Evolutionary conservation across 1,140 invertebrate genomes (phyloP), one percentile per base, ranked within the genome.

Genomic region (Magallana gigas): DNA sequence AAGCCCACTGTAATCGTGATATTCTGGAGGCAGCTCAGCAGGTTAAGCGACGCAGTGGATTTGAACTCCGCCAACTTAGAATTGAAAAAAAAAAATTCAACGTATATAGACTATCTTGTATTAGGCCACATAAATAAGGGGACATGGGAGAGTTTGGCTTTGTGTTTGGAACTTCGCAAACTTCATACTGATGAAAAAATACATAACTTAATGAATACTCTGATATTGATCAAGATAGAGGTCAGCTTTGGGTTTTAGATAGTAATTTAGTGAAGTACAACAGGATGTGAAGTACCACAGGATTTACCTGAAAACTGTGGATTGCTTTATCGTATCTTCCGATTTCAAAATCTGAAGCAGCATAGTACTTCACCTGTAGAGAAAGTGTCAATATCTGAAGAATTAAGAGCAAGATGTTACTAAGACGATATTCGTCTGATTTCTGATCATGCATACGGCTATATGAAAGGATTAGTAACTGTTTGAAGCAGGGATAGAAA

Each of bases 21-120:
- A 93, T 98, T 98, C 95, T 99, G 98, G 1, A 97, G 93, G 29
- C 97, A 97, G 93, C 99, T 99, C 14, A 99, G 95, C 89, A 99
- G 96, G 93, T 98, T 98, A 1, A 99, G 95, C 8, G 98, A 98
- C 4, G 98, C 95, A 89, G 96, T 96, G 0, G 97, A 96, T 87
- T 97, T 97, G 96, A 97, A 99, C 95, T 99, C 98, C 94, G 98
- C 97, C 92, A 95, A 95, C 36, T 48, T 48, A 48, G 36, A 48
- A 48, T 96, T 98, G 95, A 88, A 64, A 64, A 2, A 7, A 64
- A 81, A 29, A 4, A n/a, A n/a, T n/a, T 57, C 16, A 84, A 11
- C 23, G 23, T 23, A 23, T 23, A 23, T 23, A 59, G 29, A 4
- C 29, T 48, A 48, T 36, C 36, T 4, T 48, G 36, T 48, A 48